Evolutionary conservation across 2,797 vertebrate species (phyloP), one percentile per base, ranked within the genome.

Genomic region (Huso huso): DNA sequence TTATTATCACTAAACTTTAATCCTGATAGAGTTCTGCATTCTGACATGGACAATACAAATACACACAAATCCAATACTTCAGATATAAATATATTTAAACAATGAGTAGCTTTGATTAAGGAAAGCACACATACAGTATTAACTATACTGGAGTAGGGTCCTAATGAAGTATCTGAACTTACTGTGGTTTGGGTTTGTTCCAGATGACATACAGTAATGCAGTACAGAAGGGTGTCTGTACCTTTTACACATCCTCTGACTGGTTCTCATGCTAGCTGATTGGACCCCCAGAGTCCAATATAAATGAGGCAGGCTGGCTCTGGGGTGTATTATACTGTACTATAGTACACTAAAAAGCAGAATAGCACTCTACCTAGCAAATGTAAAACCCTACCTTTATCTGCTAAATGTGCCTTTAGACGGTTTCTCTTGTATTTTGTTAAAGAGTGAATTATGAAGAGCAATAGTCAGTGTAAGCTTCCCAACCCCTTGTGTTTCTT

Each of bases 371-470:
- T 37, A 37, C 23, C 23, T 37, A 37, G 23, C 1, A 37, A 37
- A 37, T 37, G 48, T 48, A 6, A 48, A 13, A 59, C 0, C 10
- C 65, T 15, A 9, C 55, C 55, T 50, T 66, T 15, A 60, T 9
- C 49, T 13, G 50, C 37, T 55, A 10, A 10, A 68, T 53, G 50
- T 63, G 66, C 50, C 66, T 62, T 68, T 48, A 15, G 61, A 9
- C 23, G n/a, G 51, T 63, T 68, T 68, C 66, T 68, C 66, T 55
- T 68, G 66, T 68, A 68, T 68, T 68, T 68, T 63, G 60, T 63
- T 63, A 62, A 51, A 68, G 23, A 15, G n/a, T 58, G 65, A 60
- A 50, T 18, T 15, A 68, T 68, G 66, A 49, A 62, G 48, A 63
- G 50, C 51, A 51, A 50, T 61, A 61, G 49, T 51, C 51, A 9